Evolutionary conservation across 2,888 invertebrate genomes (phyloP), one percentile per base, ranked within the genome.

Genomic region (Geotrupes spiniger): DNA sequence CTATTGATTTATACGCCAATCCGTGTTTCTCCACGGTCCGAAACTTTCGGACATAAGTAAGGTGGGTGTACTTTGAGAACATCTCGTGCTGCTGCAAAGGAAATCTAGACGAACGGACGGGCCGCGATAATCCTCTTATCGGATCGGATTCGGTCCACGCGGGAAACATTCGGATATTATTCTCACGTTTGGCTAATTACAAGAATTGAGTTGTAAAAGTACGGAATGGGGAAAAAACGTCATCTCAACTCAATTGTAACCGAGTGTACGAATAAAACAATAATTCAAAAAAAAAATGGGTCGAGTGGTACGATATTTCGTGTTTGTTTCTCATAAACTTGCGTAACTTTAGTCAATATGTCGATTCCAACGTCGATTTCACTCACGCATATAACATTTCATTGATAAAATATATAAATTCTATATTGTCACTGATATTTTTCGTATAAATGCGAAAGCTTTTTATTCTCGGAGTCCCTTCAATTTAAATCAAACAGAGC

Each of bases 1-100:
- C 66, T 68, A 68, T 68, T 68, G 68, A 68, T 68, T 67, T 68
- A 67, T 67, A 65, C 65, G 58, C 62, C 63, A 63, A 60, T 62
- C 60, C 61, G 51, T 53, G 53, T 51, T 53, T 53, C 53, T 53
- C 38, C 25, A 10, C 8, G 44, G 53, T 49, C 51, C 55, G 52
- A 54, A 52, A 41, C 52, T 47, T 48, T 46, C 47, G 54, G 54
- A 54, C 54, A 49, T 49, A 33, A 33, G 52, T 51, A 38, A 54
- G 52, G 52, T 50, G 54, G 52, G 6, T 21, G 6, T 54, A 52
- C 49, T 49, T 51, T 50, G 49, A 42, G 50, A 49, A 50, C 46
- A 47, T 43, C 41, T 40, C 48, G 46, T 46, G n/a, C n/a, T 42
- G 42, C 51, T 48, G 51, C 48, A 46, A 51, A 45, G 51, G 38